Evolutionary conservation across 1,140 invertebrate genomes (phyloP).

Genomic region (Phenacoccus solenopsis): DNA sequence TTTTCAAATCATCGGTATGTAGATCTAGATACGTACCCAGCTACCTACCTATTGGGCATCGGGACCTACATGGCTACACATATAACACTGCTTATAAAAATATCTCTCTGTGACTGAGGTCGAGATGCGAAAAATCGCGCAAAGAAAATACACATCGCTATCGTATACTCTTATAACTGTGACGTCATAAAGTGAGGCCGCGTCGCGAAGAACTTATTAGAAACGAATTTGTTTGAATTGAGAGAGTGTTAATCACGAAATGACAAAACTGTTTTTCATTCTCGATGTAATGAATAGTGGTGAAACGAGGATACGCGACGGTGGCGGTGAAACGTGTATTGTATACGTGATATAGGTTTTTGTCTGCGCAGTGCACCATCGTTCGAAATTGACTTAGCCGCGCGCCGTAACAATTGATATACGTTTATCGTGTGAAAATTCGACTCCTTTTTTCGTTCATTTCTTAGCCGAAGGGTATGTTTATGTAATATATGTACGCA

Average conservation of each 20-base stretch:
- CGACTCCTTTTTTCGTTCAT: too few relatives aligned
- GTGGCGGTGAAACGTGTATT: too few relatives aligned
- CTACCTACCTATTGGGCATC: not conserved
- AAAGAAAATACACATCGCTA: not conserved
- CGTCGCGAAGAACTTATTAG: conserved; percentile 3
- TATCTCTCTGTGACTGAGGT: conserved; percentile 1
- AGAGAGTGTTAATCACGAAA: conserved; percentile 1
- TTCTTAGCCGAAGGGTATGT: too few relatives aligned
- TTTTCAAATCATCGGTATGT: not conserved
- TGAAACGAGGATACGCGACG: not conserved
- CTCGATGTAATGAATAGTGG: not conserved
- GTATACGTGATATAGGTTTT: too few relatives aligned
- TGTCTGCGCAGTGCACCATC: too few relatives aligned
- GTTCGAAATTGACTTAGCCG: too few relatives aligned
- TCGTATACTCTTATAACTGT: not conserved
- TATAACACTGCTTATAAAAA: not conserved
- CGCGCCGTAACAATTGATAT: too few relatives aligned
- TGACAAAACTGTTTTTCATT: not conserved
- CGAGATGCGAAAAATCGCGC: not conserved
- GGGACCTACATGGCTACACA: not conserved
- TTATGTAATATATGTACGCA: too few relatives aligned
- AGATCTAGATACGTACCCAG: not conserved
- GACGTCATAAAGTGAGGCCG: not conserved
- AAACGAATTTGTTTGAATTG: not conserved
- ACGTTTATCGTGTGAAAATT: too few relatives aligned